Percentiles rank a stretch among this genome's conserved stretches.
These are phyloP conservation scores for Pteromalus puparum DNA, from an alignment of 1,140 invertebrate genomes.

Conservation along the genomic window DNA sequence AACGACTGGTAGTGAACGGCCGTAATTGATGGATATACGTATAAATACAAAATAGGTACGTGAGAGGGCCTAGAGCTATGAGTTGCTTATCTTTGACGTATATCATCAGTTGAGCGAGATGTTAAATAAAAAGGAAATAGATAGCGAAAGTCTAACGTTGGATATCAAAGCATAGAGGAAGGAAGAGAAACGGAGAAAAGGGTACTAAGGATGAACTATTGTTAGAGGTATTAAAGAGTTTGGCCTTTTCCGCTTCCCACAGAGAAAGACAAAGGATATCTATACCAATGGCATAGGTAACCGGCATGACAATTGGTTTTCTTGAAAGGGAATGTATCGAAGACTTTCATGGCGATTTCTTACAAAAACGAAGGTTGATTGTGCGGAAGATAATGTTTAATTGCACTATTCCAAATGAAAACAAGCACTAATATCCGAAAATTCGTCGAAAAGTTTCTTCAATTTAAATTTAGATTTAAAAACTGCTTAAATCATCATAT, in stretches of 20 bases:
- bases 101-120: background rate
- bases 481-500: no score
- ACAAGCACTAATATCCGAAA: no score
- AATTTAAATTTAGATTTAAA: no score
- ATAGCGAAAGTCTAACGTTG: constrained; percentile 25
- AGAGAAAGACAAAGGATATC: constrained; percentile 17
- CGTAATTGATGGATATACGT: background rate
- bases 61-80: background rate
- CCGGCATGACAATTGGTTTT: background rate
- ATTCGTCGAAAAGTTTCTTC: no score
- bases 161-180: constrained; percentile 20
- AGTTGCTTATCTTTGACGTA: background rate
- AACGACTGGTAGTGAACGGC: background rate
- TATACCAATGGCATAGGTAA: background rate
- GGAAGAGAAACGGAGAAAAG: background rate
- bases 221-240: background rate
- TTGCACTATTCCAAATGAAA: background rate
- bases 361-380: background rate
- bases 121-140: constrained; percentile 23
- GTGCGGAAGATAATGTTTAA: background rate
- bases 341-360: background rate
- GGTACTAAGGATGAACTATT: constrained; percentile 11
- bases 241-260: constrained; percentile 3
- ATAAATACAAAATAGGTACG: background rate
- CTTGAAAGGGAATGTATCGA: background rate